Conservation (phyloP, 2,888 invertebrate genomes). For the Aleiodes testaceus region DNA sequence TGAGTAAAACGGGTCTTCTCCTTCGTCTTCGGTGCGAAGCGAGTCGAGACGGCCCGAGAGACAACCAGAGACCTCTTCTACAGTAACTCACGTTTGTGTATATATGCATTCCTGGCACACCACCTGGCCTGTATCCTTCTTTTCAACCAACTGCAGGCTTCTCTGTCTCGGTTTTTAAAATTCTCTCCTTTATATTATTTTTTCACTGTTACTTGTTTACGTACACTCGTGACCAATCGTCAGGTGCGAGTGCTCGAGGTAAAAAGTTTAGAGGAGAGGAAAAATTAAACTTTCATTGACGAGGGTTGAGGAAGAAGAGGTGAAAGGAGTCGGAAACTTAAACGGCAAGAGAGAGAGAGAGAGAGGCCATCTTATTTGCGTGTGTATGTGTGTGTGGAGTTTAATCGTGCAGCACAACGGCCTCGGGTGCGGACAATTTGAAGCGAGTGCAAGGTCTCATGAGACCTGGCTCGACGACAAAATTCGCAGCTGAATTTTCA, state of each 20-base stretch:
- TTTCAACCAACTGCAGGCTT: slow-evolving; percentile 25
- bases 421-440: slow-evolving; percentile 50
- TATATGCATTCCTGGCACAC: slow-evolving; percentile 36
- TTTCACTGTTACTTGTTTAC: slow-evolving; percentile 11
- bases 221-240: slow-evolving; percentile 34
- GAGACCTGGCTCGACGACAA: slow-evolving; percentile 31
- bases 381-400: slow-evolving; percentile 8
- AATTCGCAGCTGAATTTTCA: background rate
- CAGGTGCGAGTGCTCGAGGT: slow-evolving; percentile 37
- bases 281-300: slow-evolving; percentile 34
- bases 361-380: too few relatives aligned
- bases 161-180: slow-evolving; percentile 6
- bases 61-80: slow-evolving; percentile 28
- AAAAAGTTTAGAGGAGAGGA: background rate
- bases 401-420: slow-evolving; percentile 45
- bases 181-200: background rate
- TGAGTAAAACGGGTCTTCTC: slow-evolving; percentile 25
- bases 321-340: background rate
- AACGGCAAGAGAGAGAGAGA: slow-evolving; percentile 22
- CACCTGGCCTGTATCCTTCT: slow-evolving; percentile 38
- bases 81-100: slow-evolving; percentile 38
- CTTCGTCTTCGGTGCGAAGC: slow-evolving; percentile 41
- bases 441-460: slow-evolving; percentile 50
- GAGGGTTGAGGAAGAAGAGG: background rate
- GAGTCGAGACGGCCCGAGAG: slow-evolving; percentile 42